phyloP scores from a whole-genome alignment of 1,140 invertebrate genomes.

The Colletes gigas region DNA sequence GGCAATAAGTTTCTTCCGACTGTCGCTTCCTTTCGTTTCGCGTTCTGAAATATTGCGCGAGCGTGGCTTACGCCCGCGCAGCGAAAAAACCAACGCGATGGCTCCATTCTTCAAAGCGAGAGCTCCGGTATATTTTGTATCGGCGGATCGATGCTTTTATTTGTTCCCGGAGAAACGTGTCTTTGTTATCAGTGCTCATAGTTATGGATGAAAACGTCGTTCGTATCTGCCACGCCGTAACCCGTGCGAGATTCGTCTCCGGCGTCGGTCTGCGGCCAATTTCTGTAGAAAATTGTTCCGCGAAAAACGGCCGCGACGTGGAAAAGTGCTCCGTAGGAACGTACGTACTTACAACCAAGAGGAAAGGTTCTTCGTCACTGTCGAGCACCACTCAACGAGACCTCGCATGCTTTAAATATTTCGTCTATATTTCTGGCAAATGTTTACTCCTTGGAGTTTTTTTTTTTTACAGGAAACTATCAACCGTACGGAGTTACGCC shows the following conservation, averaged over 20 bases:
- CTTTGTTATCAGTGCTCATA: slow-evolving; percentile 40
- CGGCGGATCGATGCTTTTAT: background rate
- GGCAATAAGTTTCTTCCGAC: background rate
- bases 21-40: background rate
- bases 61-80: background rate
- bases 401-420: slow-evolving; percentile 13
- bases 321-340: background rate
- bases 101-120: slow-evolving; percentile 2
- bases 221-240: slow-evolving; percentile 49
- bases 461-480: too few relatives aligned
- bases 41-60: background rate
- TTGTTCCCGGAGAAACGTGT: background rate
- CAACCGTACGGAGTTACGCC: too few relatives aligned
- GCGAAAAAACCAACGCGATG: background rate
- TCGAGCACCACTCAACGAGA: slow-evolving; percentile 34
- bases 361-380: slow-evolving; percentile 49
- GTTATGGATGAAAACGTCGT: slow-evolving; percentile 38
- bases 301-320: background rate
- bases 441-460: too few relatives aligned
- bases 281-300: slow-evolving; percentile 38
- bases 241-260: slow-evolving; percentile 21
- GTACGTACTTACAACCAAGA: slow-evolving; percentile 10
- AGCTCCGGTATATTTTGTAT: slow-evolving; percentile 13
- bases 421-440: background rate
- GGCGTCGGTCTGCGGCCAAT: background rate